Base-by-base conservation (phyloP, 2,888 invertebrate species). In the Ditula angustiorana region DNA sequence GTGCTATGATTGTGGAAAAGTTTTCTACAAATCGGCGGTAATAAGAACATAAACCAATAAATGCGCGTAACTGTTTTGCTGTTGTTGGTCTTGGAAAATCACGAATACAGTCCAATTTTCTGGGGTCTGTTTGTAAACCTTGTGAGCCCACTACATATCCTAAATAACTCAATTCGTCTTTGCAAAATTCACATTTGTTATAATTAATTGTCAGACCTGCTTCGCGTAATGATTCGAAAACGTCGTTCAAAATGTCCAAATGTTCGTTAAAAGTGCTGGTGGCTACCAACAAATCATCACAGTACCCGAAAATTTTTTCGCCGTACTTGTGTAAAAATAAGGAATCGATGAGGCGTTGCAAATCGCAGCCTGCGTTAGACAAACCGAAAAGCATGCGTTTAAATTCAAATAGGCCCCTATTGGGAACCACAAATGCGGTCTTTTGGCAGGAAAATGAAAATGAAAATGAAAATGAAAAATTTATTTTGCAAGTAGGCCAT, bases 201-300 rank as follows among this genome's bases (percentile, higher is more conserved):
- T 57, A 50, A 41, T 63, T 63, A 5, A 63, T 41, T 0, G 62
- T 57, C 1, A 63, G 11, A n/a, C 33, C 33, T 8, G 62, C 56
- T 5, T n/a, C 11, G 0, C 7, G 19, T 5, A 56, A 23, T 3
- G 23, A 10, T 1, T 63, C 37, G 26, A 2, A 46, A 2, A 63
- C 62, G 2, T 50, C 13, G 5, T 21, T 28, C 3, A 63, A 10
- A 10, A 63, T n/a, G n/a, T n/a, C 1, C n/a, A 52, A 1, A 8
- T 49, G 56, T 8, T 49, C 50, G 3, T 49, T 8, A 30, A 63
- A 63, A 2, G 46, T 50, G 1, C 26, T 21, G 2, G 49, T 21
- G 2, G 47, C 41, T 2, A 63, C 19, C 2, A 63, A 10, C 2
- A 63, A 21, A 24, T 61, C 44, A 28, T 61, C 61, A n/a, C 23